These are phyloP conservation scores for Aphodius granarius DNA, from an alignment of 2,888 invertebrate species.

Conservation along the genomic window DNA sequence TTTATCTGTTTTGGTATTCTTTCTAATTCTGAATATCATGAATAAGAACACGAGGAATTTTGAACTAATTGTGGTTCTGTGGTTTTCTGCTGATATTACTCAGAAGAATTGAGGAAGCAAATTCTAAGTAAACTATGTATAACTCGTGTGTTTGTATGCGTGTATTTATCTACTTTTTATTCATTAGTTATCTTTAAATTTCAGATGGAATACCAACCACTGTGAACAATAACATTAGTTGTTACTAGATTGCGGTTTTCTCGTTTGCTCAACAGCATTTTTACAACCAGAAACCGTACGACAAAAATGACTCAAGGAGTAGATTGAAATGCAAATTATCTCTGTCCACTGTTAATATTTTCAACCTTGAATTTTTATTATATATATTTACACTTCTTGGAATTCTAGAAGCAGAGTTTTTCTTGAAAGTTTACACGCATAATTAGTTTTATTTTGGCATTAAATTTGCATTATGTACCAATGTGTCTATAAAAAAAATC, in stretches of 20 bases:
- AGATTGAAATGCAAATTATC: conserved; percentile 4
- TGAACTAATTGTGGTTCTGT: background rate
- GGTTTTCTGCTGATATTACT: background rate
- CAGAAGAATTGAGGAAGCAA: background rate
- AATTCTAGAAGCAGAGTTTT: background rate
- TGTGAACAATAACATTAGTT: background rate
- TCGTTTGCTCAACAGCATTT: too few species aligned
- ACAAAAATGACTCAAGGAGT: background rate
- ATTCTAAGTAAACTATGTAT: background rate
- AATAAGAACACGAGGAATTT: background rate
- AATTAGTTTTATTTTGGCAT: background rate
- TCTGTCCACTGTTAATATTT: background rate
- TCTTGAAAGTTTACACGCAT: too few species aligned
- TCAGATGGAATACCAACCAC: background rate
- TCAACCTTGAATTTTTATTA: conserved; percentile 12
- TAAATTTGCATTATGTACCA: background rate
- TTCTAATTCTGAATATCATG: background rate
- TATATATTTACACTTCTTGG: background rate
- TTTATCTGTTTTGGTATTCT: too few species aligned
- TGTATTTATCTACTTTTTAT: background rate
- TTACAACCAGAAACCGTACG: too few species aligned
- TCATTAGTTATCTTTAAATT: background rate
- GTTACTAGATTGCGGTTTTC: too few species aligned
- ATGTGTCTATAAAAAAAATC: background rate
- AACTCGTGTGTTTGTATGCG: background rate